A percentile compares a stretch with the other conserved stretches of the same genome.
Conservation (phyloP, 2,888 invertebrate genomes). For the Antitype chi region DNA sequence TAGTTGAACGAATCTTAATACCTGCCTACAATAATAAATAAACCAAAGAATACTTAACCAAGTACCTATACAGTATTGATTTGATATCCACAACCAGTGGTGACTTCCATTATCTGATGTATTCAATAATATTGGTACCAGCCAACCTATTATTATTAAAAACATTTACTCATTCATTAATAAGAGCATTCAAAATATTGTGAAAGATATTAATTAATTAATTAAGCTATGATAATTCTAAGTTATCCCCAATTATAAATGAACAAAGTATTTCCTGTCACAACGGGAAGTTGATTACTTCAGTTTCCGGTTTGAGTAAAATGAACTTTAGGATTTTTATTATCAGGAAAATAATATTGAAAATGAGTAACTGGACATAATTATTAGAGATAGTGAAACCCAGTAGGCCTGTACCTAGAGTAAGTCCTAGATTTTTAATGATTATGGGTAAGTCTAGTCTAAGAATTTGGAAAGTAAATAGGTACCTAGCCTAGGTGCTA, state of each 20-base stretch:
- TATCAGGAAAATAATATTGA: neutral
- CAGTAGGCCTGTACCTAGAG: neutral
- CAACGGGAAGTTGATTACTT: conserved; percentile 1
- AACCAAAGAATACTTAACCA: neutral
- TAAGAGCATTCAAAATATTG: neutral
- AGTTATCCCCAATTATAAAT: neutral
- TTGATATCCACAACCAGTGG: neutral
- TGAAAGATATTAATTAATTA: neutral
- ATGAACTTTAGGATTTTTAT: neutral
- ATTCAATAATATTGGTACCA: conserved; percentile 9
- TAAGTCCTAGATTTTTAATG: neutral
- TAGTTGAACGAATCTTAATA: neutral
- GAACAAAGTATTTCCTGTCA: neutral
- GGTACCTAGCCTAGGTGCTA: neutral
- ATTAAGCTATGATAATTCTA: neutral
- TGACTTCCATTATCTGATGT: conserved; percentile 7
- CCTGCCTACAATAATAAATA: neutral
- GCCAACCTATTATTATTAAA: neutral
- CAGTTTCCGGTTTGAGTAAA: neutral
- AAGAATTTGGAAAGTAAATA: conserved; percentile 6
- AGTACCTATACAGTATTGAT: neutral
- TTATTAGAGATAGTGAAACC: neutral
- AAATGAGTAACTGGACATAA: neutral
- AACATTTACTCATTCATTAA: neutral
- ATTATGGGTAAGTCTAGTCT: neutral